Evolutionary conservation across 2,113 vertebrate species (phyloP).

Genomic region (Plectropomus leopardus): DNA sequence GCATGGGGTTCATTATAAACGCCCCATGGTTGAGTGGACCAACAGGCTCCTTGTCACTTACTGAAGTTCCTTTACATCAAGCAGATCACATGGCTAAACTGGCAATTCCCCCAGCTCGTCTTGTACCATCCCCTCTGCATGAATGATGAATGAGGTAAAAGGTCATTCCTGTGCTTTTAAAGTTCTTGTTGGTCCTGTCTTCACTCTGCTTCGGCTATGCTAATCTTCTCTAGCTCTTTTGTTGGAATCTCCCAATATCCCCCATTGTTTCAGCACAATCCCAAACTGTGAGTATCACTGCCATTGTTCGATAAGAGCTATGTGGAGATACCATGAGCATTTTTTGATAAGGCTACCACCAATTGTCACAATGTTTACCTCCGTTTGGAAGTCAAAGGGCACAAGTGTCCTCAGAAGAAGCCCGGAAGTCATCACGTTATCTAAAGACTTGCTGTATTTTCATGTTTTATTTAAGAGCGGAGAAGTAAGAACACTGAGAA

Average conservation of each 20-base stretch:
- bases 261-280: conserved; percentile 30
- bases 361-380: conserved; percentile 60
- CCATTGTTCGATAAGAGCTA: conserved; percentile 67
- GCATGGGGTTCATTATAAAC: conserved; percentile 14
- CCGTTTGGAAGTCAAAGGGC: conserved; percentile 31
- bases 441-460: conserved; percentile 26
- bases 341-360: conserved; percentile 61
- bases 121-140: background rate
- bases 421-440: conserved; percentile 48
- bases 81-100: background rate
- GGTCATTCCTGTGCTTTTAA: conserved; percentile 1
- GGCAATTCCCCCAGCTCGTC: background rate
- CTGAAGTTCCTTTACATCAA: background rate
- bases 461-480: conserved; percentile 4
- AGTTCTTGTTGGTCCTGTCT: background rate
- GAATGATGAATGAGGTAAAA: conserved; percentile 2
- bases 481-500: conserved; percentile 24
- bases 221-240: conserved; percentile 24
- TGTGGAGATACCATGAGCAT: background rate
- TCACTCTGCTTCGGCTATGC: background rate
- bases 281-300: conserved; percentile 28
- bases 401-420: conserved; percentile 3
- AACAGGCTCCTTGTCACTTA: background rate
- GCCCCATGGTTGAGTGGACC: background rate
- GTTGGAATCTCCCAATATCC: conserved; percentile 19